Conservation (phyloP, 2,888 invertebrate species). For the Macrophya annulata region DNA sequence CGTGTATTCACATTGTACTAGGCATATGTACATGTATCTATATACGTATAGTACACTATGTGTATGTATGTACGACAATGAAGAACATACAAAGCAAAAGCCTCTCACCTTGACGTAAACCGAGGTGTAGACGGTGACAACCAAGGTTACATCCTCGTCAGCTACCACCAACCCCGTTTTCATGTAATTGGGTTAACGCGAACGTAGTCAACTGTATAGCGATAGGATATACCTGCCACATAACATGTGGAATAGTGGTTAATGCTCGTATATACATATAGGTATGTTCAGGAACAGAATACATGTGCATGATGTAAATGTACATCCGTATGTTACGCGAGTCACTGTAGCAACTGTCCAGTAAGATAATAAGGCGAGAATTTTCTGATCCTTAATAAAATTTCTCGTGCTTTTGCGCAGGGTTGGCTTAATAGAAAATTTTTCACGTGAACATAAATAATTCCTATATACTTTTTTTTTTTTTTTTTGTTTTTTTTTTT, state of each 20-base stretch:
- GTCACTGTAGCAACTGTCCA: too few relatives aligned
- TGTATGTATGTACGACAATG: background rate
- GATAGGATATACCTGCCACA: conserved; percentile 41
- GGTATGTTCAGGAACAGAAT: background rate
- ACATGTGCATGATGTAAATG: background rate
- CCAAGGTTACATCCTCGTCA: conserved; percentile 48
- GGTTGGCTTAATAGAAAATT: too few relatives aligned
- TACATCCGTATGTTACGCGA: background rate
- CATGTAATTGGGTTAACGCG: conserved; percentile 48
- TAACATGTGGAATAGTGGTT: conserved; percentile 4
- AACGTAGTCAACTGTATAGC: conserved; percentile 45
- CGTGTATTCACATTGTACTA: background rate
- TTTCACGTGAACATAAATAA: too few relatives aligned
- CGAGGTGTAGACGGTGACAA: conserved; percentile 44
- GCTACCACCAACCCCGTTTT: conserved; percentile 24
- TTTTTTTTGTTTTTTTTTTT: too few relatives aligned
- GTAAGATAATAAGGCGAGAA: too few relatives aligned
- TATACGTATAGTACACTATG: background rate
- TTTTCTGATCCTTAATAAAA: too few relatives aligned
- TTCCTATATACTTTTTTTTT: too few relatives aligned
- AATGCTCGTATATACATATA: background rate
- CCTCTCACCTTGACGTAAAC: conserved; percentile 14
- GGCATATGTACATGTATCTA: background rate
- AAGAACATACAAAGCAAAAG: conserved; percentile 27
- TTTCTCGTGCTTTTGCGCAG: too few relatives aligned